Base-by-base conservation (phyloP, 2,888 invertebrate genomes). In the Caenorhabditis sulstoni region DNA sequence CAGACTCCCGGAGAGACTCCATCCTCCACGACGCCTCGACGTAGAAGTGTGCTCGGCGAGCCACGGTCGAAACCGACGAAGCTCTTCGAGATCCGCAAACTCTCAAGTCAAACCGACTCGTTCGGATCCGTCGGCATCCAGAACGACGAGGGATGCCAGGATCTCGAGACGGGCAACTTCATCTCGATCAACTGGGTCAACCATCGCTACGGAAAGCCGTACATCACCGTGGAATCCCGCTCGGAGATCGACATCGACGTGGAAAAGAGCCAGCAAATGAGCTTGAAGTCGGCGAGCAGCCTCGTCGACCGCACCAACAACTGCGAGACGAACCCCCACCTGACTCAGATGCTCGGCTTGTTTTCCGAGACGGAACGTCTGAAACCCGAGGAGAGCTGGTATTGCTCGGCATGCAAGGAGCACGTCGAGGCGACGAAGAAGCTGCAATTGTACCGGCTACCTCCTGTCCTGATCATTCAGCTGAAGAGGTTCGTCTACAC, bases 331-430 rank as follows among this genome's bases (percentile, higher is more conserved):
- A 50, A 41, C 16, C 71, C 73, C 3, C 79, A 81, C 53, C 75
- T 83, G 14, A 74, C 81, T 4, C 81, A 85, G 49, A 85, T 85
- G 85, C 81, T 85, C 47, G 68, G 90, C 14, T 86, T 92, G 77
- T 92, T 92, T 84, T 92, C 92, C 1, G 92, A 92, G 81, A 92
- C 92, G 3, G 92, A 92, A 83, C 86, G 90, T n/a, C 89, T 92
- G 70, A 91, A 90, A 52, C 91, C 91, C 14, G 91, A 92, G 57
- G 92, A 92, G 81, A 91, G 92, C 7, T 92, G 92, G 92, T 86
- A 84, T 80, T 83, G 81, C 37, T 80, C 75, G 22, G 52, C 62
- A 12, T 86, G 84, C 62, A 84, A 82, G 76, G 86, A 87, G 35
- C 90, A 90, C 45, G 86, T 90, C 12, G 90, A 91, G 77, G 91